Base-by-base conservation (phyloP, 2,888 invertebrate genomes). In the Lithophane leautieri region DNA sequence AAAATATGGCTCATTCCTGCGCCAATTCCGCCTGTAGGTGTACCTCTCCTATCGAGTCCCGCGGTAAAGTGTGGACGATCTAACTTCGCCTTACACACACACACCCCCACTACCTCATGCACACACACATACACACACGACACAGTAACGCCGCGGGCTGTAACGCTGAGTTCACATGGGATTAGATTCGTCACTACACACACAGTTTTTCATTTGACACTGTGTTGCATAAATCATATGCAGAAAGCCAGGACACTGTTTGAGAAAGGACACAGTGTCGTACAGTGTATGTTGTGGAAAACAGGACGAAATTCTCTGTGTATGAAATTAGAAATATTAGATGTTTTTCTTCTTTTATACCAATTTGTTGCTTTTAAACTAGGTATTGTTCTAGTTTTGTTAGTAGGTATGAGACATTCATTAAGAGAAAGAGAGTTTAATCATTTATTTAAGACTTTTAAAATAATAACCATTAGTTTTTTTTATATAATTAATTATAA, bases 51-150 rank as follows among this genome's bases (percentile, higher is more conserved):
- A 96, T 96, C 94, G 95, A 95, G 96, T 94, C 91, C 90, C 95
- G 95, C 94, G 96, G 95, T 96, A 96, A 96, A 96, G 96, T 95
- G 96, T 95, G 96, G 96, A 95, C 96, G 96, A 96, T 96, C 96
- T 96, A 96, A 96, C 96, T 96, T 96, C 94, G 93, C 94, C 96
- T 95, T 95, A 92, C 95, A 93, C 93, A 93, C 94, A 92, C 91
- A 89, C 91, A 85, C 88, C 71, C 81, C 78, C 84, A 81, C 85
- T 72, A 86, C 81, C 84, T 76, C 90, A 85, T 86, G 78, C 88
- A 83, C 88, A 88, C 88, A 79, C 79, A 78, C 78, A 79, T 76
- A 73, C 81, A 78, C 86, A 89, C 82, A 84, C 89, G 88, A 86
- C 84, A 89, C 89, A 90, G 88, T 88, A 90, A 92, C 91, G 93